Evolutionary conservation across 2,888 invertebrate genomes (phyloP).

Genomic region (Lymantria monacha): DNA sequence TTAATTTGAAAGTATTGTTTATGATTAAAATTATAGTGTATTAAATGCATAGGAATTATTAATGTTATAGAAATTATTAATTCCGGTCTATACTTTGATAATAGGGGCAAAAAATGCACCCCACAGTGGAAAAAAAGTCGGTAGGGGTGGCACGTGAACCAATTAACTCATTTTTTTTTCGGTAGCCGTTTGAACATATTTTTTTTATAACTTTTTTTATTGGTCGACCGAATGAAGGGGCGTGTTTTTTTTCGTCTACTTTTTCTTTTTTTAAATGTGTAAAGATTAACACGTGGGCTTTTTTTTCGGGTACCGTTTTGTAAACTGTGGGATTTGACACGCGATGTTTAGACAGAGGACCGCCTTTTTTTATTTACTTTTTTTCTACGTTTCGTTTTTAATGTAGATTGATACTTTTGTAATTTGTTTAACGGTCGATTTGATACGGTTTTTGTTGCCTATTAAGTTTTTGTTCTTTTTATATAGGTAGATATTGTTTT

Average conservation of each 20-base stretch:
- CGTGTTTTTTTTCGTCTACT: slow-evolving; percentile 55
- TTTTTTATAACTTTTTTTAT: slow-evolving; percentile 69
- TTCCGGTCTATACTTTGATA: slow-evolving; percentile 33
- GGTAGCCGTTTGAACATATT: slow-evolving; percentile 49
- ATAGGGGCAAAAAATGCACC: slow-evolving; percentile 74
- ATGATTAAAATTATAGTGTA: not conserved
- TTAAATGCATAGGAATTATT: slow-evolving; percentile 48
- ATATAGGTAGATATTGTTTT: slow-evolving; percentile 1
- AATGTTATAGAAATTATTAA: slow-evolving; percentile 67
- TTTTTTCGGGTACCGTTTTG: slow-evolving; percentile 56
- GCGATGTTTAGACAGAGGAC: slow-evolving; percentile 59
- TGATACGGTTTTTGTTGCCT: slow-evolving; percentile 43
- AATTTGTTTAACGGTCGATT: slow-evolving; percentile 65
- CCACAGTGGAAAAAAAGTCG: slow-evolving; percentile 44
- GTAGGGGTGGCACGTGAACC: slow-evolving; percentile 71
- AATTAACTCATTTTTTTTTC: slow-evolving; percentile 71
- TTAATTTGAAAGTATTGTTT: too few relatives aligned
- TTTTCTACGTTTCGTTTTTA: slow-evolving; percentile 36
- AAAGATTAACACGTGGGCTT: slow-evolving; percentile 61
- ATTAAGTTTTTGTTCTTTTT: slow-evolving; percentile 8
- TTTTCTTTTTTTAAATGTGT: slow-evolving; percentile 54
- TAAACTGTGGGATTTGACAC: slow-evolving; percentile 61
- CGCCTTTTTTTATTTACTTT: slow-evolving; percentile 37
- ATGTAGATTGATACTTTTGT: slow-evolving; percentile 55
- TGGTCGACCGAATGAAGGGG: slow-evolving; percentile 62